Evolutionary conservation across 2,888 invertebrate genomes (phyloP), one percentile per base, ranked within the genome.

Genomic region (Deilephila porcellus): DNA sequence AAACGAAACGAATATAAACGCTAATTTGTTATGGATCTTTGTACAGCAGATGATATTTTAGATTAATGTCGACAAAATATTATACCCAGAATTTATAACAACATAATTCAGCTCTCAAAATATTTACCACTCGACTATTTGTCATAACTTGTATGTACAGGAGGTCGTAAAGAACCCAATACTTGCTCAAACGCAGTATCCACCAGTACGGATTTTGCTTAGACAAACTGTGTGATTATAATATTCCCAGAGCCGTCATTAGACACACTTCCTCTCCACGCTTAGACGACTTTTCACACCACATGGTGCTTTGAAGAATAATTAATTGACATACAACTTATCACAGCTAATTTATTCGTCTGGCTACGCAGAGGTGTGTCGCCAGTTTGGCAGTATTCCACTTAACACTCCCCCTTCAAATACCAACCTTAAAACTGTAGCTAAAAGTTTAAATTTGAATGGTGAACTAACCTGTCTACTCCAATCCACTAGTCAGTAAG

Each of bases 261-360:
- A 85, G 78, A 75, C 77, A 77, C 78, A 84, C 86, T 91, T 93
- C 92, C 90, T 90, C 83, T 83, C 84, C 78, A 77, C 84, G 83
- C 80, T 82, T 81, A 86, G 82, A 82, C 84, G 83, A 83, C 81
- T 83, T 72, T 72, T 86, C 86, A 82, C 86, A 89, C 93, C 93
- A 94, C 90, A 92, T 94, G 93, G 91, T 86, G 89, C 94, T 94
- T 94, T 93, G 94, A 94, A 93, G 94, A 93, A 93, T 94, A 93
- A 94, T 93, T 93, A 94, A 94, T 94, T 94, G 94, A 92, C 94
- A 91, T 90, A 92, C 92, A 88, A 94, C 94, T 93, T 94, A 94
- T 94, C 93, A 94, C 91, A 86, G 91, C 80, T 93, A 94, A 94
- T 94, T 94, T 94, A 94, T 94, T 90, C 91, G 92, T 93, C 92